phyloP scores from a whole-genome alignment of 2,113 vertebrate genomes.

The Kryptolebias marmoratus region DNA sequence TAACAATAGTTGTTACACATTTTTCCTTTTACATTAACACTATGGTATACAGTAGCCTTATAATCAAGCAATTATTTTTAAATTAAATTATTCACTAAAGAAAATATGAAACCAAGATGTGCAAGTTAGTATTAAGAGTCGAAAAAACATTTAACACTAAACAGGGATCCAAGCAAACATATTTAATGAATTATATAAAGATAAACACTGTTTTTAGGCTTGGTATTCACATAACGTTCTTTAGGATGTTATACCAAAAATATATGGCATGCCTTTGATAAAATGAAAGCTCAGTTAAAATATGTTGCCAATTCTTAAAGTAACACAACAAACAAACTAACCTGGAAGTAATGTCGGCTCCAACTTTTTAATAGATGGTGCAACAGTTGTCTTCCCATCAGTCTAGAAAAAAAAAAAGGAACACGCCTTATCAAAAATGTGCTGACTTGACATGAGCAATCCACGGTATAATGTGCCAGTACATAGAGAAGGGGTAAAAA shows the following conservation, averaged over 20 bases:
- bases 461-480: conserved; percentile 7
- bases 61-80: too few species aligned
- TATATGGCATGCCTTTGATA: background rate
- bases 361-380: conserved; percentile 90
- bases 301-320: too few species aligned
- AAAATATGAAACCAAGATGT: too few species aligned
- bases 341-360: conserved; percentile 92
- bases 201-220: background rate
- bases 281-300: background rate
- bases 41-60: too few species aligned
- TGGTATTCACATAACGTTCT: background rate
- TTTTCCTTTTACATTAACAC: too few species aligned
- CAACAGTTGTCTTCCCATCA: conserved; percentile 83
- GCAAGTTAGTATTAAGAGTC: too few species aligned
- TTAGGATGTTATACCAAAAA: background rate
- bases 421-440: background rate
- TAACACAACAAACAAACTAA: conserved; percentile 63
- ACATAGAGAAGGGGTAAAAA: background rate
- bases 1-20: too few species aligned
- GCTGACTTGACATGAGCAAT: conserved; percentile 10
- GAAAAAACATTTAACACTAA: background rate
- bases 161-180: background rate
- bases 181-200: background rate
- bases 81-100: too few species aligned
- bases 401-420: conserved; percentile 73